Evolutionary conservation across 1,140 invertebrate genomes (phyloP), one percentile per base, ranked within the genome.

Genomic region (Latrodectus geometricus): DNA sequence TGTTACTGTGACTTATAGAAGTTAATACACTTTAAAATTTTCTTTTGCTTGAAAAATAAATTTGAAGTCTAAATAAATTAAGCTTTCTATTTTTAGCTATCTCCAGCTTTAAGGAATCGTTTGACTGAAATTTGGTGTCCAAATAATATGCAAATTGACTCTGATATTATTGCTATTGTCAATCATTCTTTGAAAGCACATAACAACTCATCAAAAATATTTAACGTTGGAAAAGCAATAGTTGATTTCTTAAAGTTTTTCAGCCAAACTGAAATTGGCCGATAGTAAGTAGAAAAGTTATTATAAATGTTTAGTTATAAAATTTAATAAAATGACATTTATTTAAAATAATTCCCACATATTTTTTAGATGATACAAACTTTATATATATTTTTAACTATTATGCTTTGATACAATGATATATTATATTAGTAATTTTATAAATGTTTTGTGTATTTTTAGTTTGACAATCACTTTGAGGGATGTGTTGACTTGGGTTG

Each of bases 71-170:
- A 35, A 35, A 35, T 35, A 35, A 35, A 35, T 35, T 1, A 35
- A 35, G 5, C 1, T 35, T 35, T 66, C 69, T 66, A 48, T 79
- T 89, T 90, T 23, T 83, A 94, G 93, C 92, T 99, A 12, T 99
- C 99, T 0, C 98, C 98, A 12, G 98, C 99, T 0, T 91, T 99
- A 7, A 93, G 98, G 80, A 99, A 99, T 92, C 94, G 99, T 78
- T 98, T 99, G 89, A 99, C 98, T 0, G 99, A 99, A 93, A 98
- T 99, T 90, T 99, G 99, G 99, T 99, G 98, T 89, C 95, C 96
- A 50, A 93, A 93, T 87, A 94, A 94, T 50, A 93, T 92, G 14
- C 91, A 94, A 48, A 90, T 92, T 73, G 91, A 93, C 7, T 35
- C 49, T 15, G 97, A 99, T 91, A 92, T 99, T 21, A 90, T 94